A percentile compares a stretch with the other conserved stretches of the same genome.
Conservation (phyloP, 2,797 vertebrate species). For the Garrulus glandarius region DNA sequence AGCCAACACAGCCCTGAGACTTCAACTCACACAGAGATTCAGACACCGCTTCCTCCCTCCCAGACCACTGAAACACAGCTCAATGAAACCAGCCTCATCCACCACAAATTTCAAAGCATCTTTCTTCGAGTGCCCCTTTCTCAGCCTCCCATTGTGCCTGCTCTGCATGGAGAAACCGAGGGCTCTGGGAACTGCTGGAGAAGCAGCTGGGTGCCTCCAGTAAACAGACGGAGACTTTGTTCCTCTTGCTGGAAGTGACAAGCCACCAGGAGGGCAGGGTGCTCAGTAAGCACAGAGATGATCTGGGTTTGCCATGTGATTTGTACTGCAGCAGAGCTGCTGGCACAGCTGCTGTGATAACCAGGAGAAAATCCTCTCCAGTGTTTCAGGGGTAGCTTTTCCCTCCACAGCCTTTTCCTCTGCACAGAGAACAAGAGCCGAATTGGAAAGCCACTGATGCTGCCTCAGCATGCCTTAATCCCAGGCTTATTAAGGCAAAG, state of each 20-base stretch:
- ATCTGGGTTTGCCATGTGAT: slow-evolving; percentile 46
- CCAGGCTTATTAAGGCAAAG: slow-evolving; percentile 17
- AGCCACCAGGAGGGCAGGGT: not conserved
- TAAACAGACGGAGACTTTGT: not conserved
- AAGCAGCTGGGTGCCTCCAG: not conserved
- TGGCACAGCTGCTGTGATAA: slow-evolving; percentile 41
- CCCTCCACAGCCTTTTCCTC: not conserved
- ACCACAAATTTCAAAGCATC: not conserved
- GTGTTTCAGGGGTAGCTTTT: not conserved
- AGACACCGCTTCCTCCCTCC: not conserved
- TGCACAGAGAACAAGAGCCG: not conserved
- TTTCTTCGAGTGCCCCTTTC: not conserved
- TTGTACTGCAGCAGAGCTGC: slow-evolving; percentile 46
- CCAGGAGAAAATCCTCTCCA: not conserved
- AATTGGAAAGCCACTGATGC: not conserved
- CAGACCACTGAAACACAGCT: not conserved
- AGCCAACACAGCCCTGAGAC: not conserved
- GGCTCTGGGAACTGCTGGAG: not conserved
- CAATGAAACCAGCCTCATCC: not conserved
- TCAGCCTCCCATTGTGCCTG: not conserved
- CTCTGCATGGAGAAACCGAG: fast-evolving
- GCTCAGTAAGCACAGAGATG: not conserved
- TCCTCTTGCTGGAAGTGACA: not conserved
- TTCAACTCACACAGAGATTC: not conserved
- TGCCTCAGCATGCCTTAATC: slow-evolving; percentile 1